phyloP scores from a whole-genome alignment of 2,888 invertebrate species.

The Tipula lateralis region DNA sequence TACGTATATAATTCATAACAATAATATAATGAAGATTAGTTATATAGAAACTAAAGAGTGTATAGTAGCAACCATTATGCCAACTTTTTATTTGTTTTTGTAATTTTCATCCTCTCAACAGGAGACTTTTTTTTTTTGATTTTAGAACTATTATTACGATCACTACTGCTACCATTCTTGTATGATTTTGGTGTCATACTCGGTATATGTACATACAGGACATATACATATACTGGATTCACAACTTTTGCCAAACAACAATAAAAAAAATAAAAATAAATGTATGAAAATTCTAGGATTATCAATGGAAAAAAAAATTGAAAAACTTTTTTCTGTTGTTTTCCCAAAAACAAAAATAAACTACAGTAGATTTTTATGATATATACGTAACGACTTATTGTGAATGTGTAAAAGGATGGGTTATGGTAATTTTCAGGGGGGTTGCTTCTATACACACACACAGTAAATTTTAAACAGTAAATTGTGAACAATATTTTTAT shows the following conservation, averaged over 20 bases:
- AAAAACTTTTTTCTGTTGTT: neutral
- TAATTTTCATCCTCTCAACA: neutral
- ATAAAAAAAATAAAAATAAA: neutral
- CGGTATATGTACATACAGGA: neutral
- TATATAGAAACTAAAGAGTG: neutral
- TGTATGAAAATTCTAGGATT: neutral
- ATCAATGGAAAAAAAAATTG: constrained; percentile 6
- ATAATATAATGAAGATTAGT: neutral
- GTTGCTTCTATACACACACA: neutral
- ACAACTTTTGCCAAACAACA: neutral
- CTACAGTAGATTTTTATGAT: constrained; percentile 1
- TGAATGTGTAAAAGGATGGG: neutral
- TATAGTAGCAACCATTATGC: neutral
- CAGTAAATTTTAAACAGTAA: neutral
- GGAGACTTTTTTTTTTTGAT: neutral
- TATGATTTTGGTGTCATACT: neutral
- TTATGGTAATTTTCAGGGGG: neutral
- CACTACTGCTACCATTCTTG: neutral
- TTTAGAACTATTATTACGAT: neutral
- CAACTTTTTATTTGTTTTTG: neutral
- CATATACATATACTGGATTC: neutral
- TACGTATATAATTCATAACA: neutral
- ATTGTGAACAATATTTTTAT: neutral
- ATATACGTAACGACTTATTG: neutral
- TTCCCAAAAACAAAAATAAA: neutral